These are phyloP conservation scores for Sebastes reedi DNA, from an alignment of 2,797 vertebrate species.

Conservation along the genomic window DNA sequence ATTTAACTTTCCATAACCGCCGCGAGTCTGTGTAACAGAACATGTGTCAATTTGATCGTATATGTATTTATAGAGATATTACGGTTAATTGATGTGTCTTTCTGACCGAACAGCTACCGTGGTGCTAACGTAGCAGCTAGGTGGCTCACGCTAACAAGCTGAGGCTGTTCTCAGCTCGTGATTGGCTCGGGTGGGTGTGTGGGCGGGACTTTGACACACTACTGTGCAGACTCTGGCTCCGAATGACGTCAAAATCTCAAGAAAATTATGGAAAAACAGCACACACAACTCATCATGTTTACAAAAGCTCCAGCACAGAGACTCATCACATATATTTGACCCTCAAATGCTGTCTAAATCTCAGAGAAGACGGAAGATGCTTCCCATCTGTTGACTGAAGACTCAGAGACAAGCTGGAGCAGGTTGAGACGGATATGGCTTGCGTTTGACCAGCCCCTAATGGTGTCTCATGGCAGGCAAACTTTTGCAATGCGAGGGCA, in stretches of 20 bases:
- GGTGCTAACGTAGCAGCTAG: too few relatives aligned
- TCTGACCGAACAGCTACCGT: too few relatives aligned
- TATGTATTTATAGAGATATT: too few relatives aligned
- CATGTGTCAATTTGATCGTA: too few relatives aligned
- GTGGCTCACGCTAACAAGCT: too few relatives aligned
- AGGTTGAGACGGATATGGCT: neutral
- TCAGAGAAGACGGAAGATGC: neutral
- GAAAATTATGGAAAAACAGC: neutral
- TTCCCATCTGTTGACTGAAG: neutral
- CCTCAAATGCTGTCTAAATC: neutral
- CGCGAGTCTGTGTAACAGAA: fast-evolving
- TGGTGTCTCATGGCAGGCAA: neutral
- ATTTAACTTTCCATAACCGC: too few relatives aligned
- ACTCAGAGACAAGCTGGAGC: neutral
- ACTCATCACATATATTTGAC: neutral
- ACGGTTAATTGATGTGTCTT: too few relatives aligned
- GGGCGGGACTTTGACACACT: too few relatives aligned
- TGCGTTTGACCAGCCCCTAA: neutral
- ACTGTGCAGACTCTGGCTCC: too few relatives aligned
- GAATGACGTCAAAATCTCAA: too few relatives aligned
- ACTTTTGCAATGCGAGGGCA: constrained; percentile 16
- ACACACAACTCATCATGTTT: neutral
- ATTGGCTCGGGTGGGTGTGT: too few relatives aligned
- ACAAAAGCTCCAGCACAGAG: neutral
- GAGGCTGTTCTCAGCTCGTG: too few relatives aligned